These are phyloP conservation scores for Eupithecia centaureata DNA, from an alignment of 2,888 invertebrate species.

Conservation along the genomic window DNA sequence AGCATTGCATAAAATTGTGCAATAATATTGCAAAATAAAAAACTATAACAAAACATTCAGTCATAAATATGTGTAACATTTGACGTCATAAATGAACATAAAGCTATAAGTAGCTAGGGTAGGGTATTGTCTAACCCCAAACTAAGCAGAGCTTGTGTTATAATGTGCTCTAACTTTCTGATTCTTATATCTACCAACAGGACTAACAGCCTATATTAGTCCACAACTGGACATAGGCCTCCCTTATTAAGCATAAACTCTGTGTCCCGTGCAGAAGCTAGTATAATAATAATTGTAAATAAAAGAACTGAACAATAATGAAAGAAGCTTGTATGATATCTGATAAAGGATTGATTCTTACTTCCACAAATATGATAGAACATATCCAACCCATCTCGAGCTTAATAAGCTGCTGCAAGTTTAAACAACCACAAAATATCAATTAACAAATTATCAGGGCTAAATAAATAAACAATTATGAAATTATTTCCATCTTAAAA, in stretches of 20 bases:
- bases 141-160: no score
- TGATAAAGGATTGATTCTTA: conserved; percentile 55
- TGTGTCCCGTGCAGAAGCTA: no score
- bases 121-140: no score
- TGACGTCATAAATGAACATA: background rate
- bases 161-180: no score
- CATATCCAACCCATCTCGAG: conserved; percentile 75
- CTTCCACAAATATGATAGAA: conserved; percentile 74
- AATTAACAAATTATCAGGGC: conserved; percentile 23
- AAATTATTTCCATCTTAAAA: no score
- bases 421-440: conserved; percentile 51
- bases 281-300: background rate
- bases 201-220: no score
- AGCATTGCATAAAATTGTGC: background rate
- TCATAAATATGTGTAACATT: background rate
- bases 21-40: background rate
- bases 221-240: no score
- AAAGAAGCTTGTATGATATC: conserved; percentile 5
- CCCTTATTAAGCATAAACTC: no score
- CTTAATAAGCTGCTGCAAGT: conserved; percentile 76
- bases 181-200: no score
- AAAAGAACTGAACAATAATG: background rate
- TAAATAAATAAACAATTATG: background rate
- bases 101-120: no score
- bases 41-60: background rate